Percentiles rank a stretch among this genome's conserved stretches.
Evolutionary conservation across 35 echinoderm and acorn worm species (phyloP).

Genomic region (Amphiura filiformis): DNA sequence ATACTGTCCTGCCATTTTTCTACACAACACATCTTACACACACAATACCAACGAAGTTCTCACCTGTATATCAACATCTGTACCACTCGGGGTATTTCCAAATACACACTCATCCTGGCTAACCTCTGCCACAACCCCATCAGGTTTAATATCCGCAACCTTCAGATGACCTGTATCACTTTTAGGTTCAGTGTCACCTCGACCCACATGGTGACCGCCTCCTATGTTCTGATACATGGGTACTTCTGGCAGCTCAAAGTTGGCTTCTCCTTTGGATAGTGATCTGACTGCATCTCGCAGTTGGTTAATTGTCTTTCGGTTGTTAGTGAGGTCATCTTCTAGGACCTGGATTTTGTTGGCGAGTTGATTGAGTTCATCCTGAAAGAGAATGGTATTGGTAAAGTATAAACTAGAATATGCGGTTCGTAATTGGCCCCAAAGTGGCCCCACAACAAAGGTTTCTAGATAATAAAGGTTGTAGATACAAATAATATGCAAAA

Average conservation of each 20-base stretch:
- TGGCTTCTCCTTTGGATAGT: conserved; percentile 33
- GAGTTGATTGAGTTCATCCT: conserved; percentile 57
- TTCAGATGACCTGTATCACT: neutral
- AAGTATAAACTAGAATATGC: too few species aligned
- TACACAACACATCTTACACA: too few species aligned
- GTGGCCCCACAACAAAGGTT: too few species aligned
- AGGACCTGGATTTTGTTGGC: conserved; percentile 61
- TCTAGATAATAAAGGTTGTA: neutral
- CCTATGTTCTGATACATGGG: neutral
- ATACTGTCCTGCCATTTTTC: too few species aligned
- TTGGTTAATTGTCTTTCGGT: conserved; percentile 73
- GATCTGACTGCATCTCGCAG: conserved; percentile 63
- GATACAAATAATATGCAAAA: neutral
- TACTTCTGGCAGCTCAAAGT: conserved; percentile 15
- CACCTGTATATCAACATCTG: conserved; percentile 82
- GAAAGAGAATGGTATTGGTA: too few species aligned
- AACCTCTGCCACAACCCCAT: conserved; percentile 42
- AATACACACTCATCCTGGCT: conserved; percentile 77
- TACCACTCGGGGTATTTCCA: conserved; percentile 68
- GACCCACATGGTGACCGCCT: too few species aligned
- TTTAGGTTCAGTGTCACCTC: too few species aligned
- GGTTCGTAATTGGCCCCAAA: neutral
- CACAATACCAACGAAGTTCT: neutral
- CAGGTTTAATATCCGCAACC: neutral
- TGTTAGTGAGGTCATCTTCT: conserved; percentile 63